A percentile compares a stretch with the other conserved stretches of the same genome.
phyloP scores from a whole-genome alignment of 2,113 vertebrate species.

The Shinisaurus crocodilurus region DNA sequence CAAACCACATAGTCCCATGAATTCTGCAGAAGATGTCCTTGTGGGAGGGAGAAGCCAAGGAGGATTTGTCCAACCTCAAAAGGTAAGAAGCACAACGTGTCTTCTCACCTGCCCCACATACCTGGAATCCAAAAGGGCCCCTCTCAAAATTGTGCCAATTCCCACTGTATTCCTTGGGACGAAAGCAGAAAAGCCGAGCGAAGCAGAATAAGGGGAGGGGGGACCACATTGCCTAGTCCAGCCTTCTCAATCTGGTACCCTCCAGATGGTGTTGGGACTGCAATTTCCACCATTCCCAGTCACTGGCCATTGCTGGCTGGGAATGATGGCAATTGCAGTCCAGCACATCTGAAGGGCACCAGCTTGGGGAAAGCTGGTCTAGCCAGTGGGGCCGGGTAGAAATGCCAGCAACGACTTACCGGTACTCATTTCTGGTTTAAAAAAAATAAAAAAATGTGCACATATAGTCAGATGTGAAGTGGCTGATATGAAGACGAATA shows the following conservation, averaged over 20 bases:
- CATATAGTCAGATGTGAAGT: not conserved
- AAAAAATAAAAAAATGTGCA: not conserved
- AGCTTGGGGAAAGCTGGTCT: no score
- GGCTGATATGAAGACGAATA: not conserved
- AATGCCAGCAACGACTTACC: not conserved
- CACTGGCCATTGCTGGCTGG: no score
- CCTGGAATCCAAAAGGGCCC: not conserved
- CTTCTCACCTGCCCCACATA: not conserved
- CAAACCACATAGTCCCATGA: not conserved
- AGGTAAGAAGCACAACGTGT: not conserved
- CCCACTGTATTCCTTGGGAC: not conserved
- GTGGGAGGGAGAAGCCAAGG: not conserved
- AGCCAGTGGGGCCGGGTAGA: not conserved
- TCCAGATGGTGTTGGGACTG: no score
- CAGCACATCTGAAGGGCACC: no score
- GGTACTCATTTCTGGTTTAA: no score
- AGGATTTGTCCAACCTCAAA: not conserved
- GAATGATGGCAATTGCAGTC: no score
- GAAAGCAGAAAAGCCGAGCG: not conserved
- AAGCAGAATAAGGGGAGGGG: not conserved
- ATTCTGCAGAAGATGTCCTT: not conserved
- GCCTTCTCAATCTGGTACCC: no score
- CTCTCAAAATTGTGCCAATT: not conserved
- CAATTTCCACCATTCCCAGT: no score
- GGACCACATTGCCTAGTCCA: not conserved